A percentile compares a stretch with the other conserved stretches of the same genome.
These are phyloP conservation scores for Cydia pomonella DNA, from an alignment of 1,140 invertebrate genomes.

Conservation along the genomic window DNA sequence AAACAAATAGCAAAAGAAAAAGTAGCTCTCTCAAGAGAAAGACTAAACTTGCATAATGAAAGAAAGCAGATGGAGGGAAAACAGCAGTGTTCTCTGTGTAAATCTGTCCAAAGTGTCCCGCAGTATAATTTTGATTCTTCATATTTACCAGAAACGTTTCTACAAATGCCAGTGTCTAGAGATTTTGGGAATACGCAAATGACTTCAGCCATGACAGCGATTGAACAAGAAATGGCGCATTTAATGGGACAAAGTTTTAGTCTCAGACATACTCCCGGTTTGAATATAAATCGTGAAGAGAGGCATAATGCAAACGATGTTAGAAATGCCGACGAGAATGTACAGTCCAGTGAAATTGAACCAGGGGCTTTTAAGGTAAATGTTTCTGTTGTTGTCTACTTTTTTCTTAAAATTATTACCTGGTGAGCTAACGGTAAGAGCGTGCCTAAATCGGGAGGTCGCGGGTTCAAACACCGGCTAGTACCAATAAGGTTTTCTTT, in stretches of 20 bases:
- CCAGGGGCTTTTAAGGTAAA: conserved; percentile 54
- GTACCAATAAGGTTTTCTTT: too few relatives aligned
- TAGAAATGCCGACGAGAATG: conserved; percentile 33
- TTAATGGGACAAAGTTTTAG: conserved; percentile 55
- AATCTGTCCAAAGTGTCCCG: conserved; percentile 49
- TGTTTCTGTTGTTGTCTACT: background rate
- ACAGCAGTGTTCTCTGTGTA: conserved; percentile 71
- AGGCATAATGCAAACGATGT: conserved; percentile 26
- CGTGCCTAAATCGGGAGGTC: too few relatives aligned
- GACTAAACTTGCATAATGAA: conserved; percentile 73
- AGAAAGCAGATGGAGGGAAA: conserved; percentile 65
- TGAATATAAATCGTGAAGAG: conserved; percentile 17
- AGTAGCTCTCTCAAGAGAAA: conserved; percentile 72
- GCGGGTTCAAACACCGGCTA: too few relatives aligned
- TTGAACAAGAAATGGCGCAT: conserved; percentile 68
- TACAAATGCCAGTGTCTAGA: conserved; percentile 48
- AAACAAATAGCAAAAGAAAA: conserved; percentile 79
- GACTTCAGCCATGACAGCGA: conserved; percentile 51
- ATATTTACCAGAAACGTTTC: conserved; percentile 48
- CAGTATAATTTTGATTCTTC: conserved; percentile 48
- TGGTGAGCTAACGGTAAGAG: too few relatives aligned
- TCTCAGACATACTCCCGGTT: conserved; percentile 43
- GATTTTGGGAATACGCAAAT: conserved; percentile 51
- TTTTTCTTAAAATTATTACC: background rate
- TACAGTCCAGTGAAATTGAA: conserved; percentile 42